Evolutionary conservation across 2,797 vertebrate genomes (phyloP).

Genomic region (Staurois parvus): DNA sequence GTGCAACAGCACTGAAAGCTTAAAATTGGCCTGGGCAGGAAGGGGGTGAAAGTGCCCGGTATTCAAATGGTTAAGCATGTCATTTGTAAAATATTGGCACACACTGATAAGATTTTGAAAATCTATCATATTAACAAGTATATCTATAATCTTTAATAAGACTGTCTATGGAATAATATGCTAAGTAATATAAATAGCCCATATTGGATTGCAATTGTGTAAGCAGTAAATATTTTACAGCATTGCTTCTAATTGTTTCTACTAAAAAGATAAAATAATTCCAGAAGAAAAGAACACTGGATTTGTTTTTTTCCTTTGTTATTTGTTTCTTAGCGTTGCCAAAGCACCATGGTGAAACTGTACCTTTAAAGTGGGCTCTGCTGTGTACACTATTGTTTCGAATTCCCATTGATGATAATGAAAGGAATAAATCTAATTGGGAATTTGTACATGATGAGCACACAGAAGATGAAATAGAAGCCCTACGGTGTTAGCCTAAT

Average conservation of each 20-base stretch:
- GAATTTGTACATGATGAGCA: slow-evolving; percentile 64
- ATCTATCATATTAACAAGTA: too few relatives aligned
- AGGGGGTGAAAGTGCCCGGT: too few relatives aligned
- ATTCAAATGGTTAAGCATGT: too few relatives aligned
- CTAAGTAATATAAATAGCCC: too few relatives aligned
- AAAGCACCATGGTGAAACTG: slow-evolving; percentile 7
- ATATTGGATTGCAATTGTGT: not conserved
- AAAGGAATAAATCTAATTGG: slow-evolving; percentile 73
- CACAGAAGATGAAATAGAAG: slow-evolving; percentile 63
- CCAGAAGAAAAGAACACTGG: not conserved
- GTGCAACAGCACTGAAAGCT: too few relatives aligned
- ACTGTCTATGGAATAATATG: too few relatives aligned
- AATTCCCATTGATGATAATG: slow-evolving; percentile 75
- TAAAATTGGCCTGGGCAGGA: too few relatives aligned
- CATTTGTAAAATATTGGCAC: too few relatives aligned
- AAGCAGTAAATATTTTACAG: not conserved
- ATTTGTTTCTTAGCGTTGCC: not conserved
- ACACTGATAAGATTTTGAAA: too few relatives aligned
- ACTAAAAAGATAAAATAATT: not conserved
- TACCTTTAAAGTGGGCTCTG: slow-evolving; percentile 74
- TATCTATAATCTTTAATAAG: too few relatives aligned
- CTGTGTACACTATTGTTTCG: slow-evolving; percentile 71
- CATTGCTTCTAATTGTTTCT: not conserved
- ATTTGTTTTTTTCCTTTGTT: not conserved
- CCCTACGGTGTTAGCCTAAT: slow-evolving; percentile 69